These are phyloP conservation scores for Philaethria dido DNA, from an alignment of 2,888 invertebrate genomes.

Conservation along the genomic window DNA sequence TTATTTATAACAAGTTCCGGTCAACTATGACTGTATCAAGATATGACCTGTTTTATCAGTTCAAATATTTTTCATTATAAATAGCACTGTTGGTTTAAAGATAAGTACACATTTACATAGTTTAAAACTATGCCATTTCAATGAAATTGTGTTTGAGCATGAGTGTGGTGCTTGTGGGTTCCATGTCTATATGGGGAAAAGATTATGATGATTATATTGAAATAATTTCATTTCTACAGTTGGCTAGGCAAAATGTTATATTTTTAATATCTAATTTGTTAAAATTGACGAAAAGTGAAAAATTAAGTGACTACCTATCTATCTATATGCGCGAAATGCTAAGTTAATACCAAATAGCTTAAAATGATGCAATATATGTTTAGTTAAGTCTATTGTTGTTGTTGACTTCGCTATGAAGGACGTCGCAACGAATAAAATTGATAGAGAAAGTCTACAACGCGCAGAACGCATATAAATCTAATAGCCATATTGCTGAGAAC, in stretches of 20 bases:
- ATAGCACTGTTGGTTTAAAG: neutral
- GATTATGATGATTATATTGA: no score
- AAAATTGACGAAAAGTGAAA: no score
- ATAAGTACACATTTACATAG: neutral
- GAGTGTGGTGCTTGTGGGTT: no score
- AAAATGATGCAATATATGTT: conserved; percentile 41
- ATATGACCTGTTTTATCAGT: conserved; percentile 26
- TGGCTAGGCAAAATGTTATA: no score
- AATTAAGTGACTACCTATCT: no score
- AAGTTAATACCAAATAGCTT: conserved; percentile 19
- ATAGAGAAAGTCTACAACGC: conserved; percentile 62
- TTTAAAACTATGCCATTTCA: neutral
- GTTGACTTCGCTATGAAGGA: conserved; percentile 56
- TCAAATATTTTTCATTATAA: conserved; percentile 14
- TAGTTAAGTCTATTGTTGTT: conserved; percentile 38
- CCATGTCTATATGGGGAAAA: no score
- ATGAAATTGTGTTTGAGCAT: neutral
- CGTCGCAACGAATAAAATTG: conserved; percentile 50
- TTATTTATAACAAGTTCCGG: neutral
- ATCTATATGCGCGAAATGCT: neutral
- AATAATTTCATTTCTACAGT: no score
- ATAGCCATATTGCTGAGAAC: conserved; percentile 19
- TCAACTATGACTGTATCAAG: conserved; percentile 7
- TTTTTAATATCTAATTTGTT: no score
- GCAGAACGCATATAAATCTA: conserved; percentile 45